These are phyloP conservation scores for Gymnorhina tibicen DNA, from an alignment of 2,113 vertebrate species.

Conservation along the genomic window DNA sequence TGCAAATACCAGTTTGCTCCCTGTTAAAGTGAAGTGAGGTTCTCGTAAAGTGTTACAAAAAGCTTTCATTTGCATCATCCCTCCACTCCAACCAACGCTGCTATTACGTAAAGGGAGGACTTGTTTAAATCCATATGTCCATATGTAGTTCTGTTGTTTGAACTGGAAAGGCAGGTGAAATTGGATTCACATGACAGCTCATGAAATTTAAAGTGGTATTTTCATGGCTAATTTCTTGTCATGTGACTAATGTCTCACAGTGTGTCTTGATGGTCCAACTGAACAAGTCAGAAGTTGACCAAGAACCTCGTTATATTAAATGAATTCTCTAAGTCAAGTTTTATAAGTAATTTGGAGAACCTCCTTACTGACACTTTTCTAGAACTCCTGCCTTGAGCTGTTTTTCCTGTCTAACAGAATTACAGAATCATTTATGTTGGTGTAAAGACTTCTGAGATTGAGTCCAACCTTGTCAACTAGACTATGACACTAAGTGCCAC, in stretches of 20 bases:
- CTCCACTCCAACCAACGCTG: neutral
- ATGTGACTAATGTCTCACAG: neutral
- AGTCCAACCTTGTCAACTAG: neutral
- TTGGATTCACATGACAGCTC: conserved; percentile 16
- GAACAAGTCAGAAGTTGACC: neutral
- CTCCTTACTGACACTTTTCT: neutral
- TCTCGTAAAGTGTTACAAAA: neutral
- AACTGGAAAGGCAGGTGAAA: conserved; percentile 52
- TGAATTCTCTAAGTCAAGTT: neutral
- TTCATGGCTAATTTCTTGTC: conserved; percentile 7
- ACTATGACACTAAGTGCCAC: neutral
- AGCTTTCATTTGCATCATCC: conserved; percentile 49
- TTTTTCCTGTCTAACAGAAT: conserved; percentile 22
- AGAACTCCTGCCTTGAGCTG: neutral
- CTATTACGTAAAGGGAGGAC: neutral
- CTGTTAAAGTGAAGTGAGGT: neutral
- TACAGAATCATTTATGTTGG: neutral
- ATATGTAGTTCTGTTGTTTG: conserved; percentile 15
- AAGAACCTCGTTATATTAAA: neutral
- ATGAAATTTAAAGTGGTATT: conserved; percentile 24
- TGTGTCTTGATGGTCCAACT: neutral
- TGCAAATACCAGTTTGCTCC: conserved; percentile 62
- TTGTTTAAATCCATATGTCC: neutral
- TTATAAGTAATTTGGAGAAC: neutral
- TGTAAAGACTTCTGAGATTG: neutral